Conservation (phyloP, 2,797 vertebrate species). For the Danio choprae region DNA sequence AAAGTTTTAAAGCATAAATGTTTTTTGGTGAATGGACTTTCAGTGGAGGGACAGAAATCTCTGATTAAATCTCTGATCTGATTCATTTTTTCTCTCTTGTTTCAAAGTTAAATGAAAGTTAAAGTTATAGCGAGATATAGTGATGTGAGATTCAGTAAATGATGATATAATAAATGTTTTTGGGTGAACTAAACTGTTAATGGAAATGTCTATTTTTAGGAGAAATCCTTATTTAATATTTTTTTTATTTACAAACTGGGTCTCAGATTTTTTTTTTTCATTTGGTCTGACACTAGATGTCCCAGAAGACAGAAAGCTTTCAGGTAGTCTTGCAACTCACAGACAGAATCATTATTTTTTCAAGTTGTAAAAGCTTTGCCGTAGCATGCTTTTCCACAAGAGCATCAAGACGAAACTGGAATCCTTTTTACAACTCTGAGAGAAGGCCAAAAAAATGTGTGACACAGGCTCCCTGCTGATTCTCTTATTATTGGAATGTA, state of each 20-base stretch:
- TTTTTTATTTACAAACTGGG: slow-evolving; percentile 5
- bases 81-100: too few relatives aligned
- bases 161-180: too few relatives aligned
- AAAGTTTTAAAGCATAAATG: too few relatives aligned
- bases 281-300: slow-evolving; percentile 61
- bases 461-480: slow-evolving; percentile 29
- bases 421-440: slow-evolving; percentile 48
- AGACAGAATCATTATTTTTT: slow-evolving; percentile 72
- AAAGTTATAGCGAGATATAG: too few relatives aligned
- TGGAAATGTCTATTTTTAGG: background rate
- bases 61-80: too few relatives aligned
- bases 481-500: slow-evolving; percentile 33
- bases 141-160: too few relatives aligned
- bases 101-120: too few relatives aligned
- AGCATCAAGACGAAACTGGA: slow-evolving; percentile 55
- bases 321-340: slow-evolving; percentile 68
- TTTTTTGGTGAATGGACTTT: too few relatives aligned
- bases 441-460: slow-evolving; percentile 22
- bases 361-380: slow-evolving; percentile 73
- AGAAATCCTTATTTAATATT: background rate
- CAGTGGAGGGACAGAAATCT: too few relatives aligned
- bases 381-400: slow-evolving; percentile 55
- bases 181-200: too few relatives aligned
- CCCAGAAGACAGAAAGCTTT: slow-evolving; percentile 68
- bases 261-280: too few relatives aligned